Evolutionary conservation across 2,888 invertebrate genomes (phyloP), one percentile per base, ranked within the genome.

Genomic region (Graphium colonna): DNA sequence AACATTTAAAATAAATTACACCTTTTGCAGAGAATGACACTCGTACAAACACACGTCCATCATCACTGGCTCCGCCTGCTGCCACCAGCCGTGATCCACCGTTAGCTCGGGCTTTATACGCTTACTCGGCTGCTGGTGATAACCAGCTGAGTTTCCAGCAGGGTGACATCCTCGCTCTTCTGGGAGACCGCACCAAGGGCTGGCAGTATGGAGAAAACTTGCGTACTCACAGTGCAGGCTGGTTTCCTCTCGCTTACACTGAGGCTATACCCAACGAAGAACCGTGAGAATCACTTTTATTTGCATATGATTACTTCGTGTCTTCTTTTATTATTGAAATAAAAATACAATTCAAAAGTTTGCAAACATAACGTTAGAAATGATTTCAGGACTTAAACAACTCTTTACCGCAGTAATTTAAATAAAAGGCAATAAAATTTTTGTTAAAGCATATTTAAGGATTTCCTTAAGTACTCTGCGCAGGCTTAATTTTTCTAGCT

Each of bases 151-250:
- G 95, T 74, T 98, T 98, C 87, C 93, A 95, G 59, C 97, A 97
- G 84, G 96, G 96, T 58, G 98, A 98, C 80, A 91, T 95, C 56
- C 94, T 98, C 52, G 95, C 96, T 5, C 82, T 97, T 60, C 94
- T 97, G 67, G 98, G 97, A 16, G 97, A 96, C 68, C 92, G 96
- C 64, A 96, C 96, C 63, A 97, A 97, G 77, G 98, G 98, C 17
- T 98, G 98, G 98, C 97, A 98, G 82, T 98, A 97, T 71, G 98
- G 98, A n/a, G 97, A 97, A 79, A 98, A 98, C 82, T 82, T 96
- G 63, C 92, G 96, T 52, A 97, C 96, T n/a, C 96, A 96, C 75
- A 94, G 95, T 73, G 95, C 96, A 61, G 98, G 98, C 28, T 98
- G 98, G 98, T 98, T 98, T 82, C 98, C 98, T 0, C 87, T 97